Conservation (phyloP, 2,113 vertebrate species). For the Chionodraco myersi region DNA sequence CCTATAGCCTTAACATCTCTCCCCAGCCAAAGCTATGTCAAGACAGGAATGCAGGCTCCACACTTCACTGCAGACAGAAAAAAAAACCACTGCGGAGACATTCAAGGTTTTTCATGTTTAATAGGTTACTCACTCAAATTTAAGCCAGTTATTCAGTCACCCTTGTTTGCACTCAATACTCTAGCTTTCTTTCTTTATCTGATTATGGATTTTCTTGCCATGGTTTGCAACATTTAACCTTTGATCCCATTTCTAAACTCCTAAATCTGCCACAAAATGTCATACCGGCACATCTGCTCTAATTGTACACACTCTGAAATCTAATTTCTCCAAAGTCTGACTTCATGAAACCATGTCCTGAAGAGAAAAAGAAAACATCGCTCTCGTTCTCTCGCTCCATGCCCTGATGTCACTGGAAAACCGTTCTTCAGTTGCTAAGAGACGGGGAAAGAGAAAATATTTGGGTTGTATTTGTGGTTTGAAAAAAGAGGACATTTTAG, state of each 20-base stretch:
- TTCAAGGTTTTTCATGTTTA: constrained; percentile 44
- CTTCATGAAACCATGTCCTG: constrained; percentile 64
- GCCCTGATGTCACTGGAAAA: constrained; percentile 84
- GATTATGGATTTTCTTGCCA: constrained; percentile 8
- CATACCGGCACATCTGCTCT: constrained; percentile 34
- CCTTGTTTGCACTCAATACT: not conserved
- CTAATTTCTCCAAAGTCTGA: constrained; percentile 64
- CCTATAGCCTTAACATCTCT: constrained; percentile 55
- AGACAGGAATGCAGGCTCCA: constrained; percentile 68
- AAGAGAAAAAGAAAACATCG: constrained; percentile 37
- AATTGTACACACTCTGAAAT: constrained; percentile 58
- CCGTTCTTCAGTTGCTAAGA: constrained; percentile 83
- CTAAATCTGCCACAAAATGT: constrained; percentile 13
- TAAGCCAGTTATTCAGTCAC: constrained; percentile 25
- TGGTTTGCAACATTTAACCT: constrained; percentile 31
- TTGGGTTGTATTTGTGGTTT: constrained; percentile 76
- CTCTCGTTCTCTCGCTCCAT: constrained; percentile 57
- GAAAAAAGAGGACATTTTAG: constrained; percentile 66
- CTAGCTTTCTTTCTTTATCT: not conserved
- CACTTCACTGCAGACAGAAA: constrained; percentile 46
- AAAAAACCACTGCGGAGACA: constrained; percentile 29
- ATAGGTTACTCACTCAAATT: constrained; percentile 25
- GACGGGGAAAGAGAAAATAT: constrained; percentile 82
- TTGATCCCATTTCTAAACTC: not conserved
- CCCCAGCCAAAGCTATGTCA: constrained; percentile 63